Evolutionary conservation across 2,113 vertebrate genomes (phyloP).

Genomic region (Orycteropus afer): DNA sequence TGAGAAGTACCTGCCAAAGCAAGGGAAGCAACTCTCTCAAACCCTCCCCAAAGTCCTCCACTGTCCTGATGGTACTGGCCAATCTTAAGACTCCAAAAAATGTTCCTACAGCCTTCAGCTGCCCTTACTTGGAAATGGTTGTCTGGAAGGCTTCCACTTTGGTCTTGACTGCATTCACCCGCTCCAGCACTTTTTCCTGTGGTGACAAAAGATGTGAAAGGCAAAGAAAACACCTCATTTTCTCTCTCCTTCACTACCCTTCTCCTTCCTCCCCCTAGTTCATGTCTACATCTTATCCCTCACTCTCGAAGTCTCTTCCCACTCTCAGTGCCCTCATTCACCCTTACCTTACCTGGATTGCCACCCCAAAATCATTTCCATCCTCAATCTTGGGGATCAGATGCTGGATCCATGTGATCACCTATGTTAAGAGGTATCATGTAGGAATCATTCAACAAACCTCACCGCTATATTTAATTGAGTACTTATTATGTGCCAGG

Average conservation of each 20-base stretch:
- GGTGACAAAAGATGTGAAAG: not conserved
- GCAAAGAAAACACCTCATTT: slow-evolving; percentile 41
- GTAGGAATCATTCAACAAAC: slow-evolving; percentile 24
- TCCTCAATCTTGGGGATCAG: slow-evolving; percentile 95
- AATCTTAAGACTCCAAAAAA: not conserved
- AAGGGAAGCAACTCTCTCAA: not conserved
- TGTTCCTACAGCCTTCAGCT: not conserved
- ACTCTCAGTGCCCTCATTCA: not conserved
- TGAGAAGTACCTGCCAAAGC: slow-evolving; percentile 86
- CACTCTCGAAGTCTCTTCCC: not conserved
- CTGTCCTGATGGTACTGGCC: not conserved
- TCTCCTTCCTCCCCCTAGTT: not conserved
- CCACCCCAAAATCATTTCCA: slow-evolving; percentile 95
- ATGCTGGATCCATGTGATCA: slow-evolving; percentile 92
- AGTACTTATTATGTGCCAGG: not conserved
- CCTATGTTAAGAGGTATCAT: slow-evolving; percentile 79
- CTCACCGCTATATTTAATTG: not conserved
- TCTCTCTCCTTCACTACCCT: not conserved
- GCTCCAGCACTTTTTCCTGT: slow-evolving; percentile 93
- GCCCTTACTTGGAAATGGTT: slow-evolving; percentile 87
- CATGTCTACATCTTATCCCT: not conserved
- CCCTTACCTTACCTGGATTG: slow-evolving; percentile 88
- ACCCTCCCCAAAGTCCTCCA: not conserved
- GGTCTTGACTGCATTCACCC: slow-evolving; percentile 91
- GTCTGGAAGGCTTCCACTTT: slow-evolving; percentile 92